These are phyloP conservation scores for Benthosema pterotum DNA, from an alignment of 2,797 vertebrate species.

Conservation along the genomic window DNA sequence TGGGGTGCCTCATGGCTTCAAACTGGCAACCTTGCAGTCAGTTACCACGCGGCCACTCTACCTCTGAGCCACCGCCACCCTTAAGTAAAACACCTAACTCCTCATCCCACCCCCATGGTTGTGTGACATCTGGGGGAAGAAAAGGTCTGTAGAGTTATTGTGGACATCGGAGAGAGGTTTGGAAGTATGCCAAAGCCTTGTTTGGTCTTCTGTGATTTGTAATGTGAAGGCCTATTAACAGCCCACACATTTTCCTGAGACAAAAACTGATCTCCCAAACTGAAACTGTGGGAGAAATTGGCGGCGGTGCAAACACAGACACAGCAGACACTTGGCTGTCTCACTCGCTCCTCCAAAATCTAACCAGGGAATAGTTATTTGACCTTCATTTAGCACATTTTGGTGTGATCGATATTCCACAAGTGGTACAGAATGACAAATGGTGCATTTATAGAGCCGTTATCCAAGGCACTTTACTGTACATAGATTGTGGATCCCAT, in stretches of 20 bases:
- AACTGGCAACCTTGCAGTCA: too few species aligned
- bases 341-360: constrained; percentile 39
- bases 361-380: constrained; percentile 54
- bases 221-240: constrained; percentile 76
- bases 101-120: background rate
- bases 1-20: too few species aligned
- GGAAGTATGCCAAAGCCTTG: constrained; percentile 27
- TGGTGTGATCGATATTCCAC: too few species aligned
- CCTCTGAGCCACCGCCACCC: too few species aligned
- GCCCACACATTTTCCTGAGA: constrained; percentile 67
- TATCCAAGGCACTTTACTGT: too few species aligned
- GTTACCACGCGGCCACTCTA: too few species aligned
- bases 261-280: constrained; percentile 69
- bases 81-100: background rate
- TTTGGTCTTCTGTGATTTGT: constrained; percentile 69
- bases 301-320: constrained; percentile 18
- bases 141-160: constrained; percentile 47
- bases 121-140: constrained; percentile 42
- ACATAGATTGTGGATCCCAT: too few species aligned
- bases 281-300: constrained; percentile 56
- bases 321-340: constrained; percentile 42
- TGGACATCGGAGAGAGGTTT: constrained; percentile 60
- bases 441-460: too few species aligned
- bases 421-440: too few species aligned
- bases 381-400: constrained; percentile 40